Percentiles rank a stretch among this genome's conserved stretches.
Conservation (phyloP, 2,113 vertebrate species). For the Condylura cristata region DNA sequence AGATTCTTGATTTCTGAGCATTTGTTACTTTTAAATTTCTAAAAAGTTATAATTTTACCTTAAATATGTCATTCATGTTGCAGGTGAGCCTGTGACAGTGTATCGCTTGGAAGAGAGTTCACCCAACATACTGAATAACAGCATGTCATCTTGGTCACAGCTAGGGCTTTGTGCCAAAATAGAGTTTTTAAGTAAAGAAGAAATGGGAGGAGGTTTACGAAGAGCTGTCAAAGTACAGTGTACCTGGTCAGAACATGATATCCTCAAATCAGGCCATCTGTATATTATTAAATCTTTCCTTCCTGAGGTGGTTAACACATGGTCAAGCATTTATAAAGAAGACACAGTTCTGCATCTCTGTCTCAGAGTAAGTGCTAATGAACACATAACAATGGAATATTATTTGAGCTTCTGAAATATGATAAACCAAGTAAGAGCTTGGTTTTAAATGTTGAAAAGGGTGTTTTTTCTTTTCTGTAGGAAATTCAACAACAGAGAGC, state of each 20-base stretch:
- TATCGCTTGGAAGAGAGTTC: conserved; percentile 99
- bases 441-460: conserved; percentile 51
- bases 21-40: background rate
- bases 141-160: conserved; percentile 99
- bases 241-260: conserved; percentile 97
- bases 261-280: conserved; percentile 96
- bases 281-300: conserved; percentile 99
- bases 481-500: conserved; percentile 99
- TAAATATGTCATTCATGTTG: background rate
- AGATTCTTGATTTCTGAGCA: conserved; percentile 21
- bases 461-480: conserved; percentile 78
- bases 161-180: conserved; percentile 98
- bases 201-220: conserved; percentile 97
- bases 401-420: background rate
- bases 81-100: conserved; percentile 97
- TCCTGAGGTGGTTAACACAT: conserved; percentile 97
- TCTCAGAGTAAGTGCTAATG: conserved; percentile 91
- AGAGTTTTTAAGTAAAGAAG: conserved; percentile 98
- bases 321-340: conserved; percentile 98
- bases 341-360: conserved; percentile 98
- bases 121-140: conserved; percentile 97
- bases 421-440: background rate
- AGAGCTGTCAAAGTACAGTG: conserved; percentile 97
- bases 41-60: background rate
- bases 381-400: background rate